phyloP scores from a whole-genome alignment of 2,113 vertebrate genomes.

The Rana temporaria region DNA sequence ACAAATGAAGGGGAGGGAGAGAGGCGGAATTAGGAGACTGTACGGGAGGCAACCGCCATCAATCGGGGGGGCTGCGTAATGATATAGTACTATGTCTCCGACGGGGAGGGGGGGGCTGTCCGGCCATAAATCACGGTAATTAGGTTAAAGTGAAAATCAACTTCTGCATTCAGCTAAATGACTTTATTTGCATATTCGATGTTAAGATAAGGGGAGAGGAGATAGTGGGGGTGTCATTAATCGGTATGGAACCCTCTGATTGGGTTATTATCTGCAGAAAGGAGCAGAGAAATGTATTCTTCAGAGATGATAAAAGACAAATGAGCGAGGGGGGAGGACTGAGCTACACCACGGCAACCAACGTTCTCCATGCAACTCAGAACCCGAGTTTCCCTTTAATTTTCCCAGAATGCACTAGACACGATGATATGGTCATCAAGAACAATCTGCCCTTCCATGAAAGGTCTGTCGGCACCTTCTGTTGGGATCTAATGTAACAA shows the following conservation, averaged over 20 bases:
- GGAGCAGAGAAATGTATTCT: not conserved
- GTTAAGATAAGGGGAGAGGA: conserved; percentile 63
- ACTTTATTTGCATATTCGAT: conserved; percentile 78
- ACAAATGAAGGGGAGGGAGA: conserved; percentile 35
- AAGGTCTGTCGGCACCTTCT: no score
- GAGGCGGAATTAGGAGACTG: conserved; percentile 33
- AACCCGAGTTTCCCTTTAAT: no score
- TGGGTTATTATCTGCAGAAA: not conserved
- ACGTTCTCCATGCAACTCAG: no score
- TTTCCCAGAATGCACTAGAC: no score
- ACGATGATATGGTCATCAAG: no score
- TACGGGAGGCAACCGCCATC: conserved; percentile 36
- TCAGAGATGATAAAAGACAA: not conserved
- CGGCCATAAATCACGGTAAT: conserved; percentile 90
- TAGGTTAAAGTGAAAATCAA: conserved; percentile 82
- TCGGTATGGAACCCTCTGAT: not conserved
- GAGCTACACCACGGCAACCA: not conserved
- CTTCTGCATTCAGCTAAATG: conserved; percentile 84
- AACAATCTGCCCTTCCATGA: no score
- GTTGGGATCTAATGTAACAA: no score
- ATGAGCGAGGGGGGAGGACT: not conserved
- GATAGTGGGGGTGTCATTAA: not conserved
- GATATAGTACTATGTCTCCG: conserved; percentile 67
- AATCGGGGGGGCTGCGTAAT: conserved; percentile 67
- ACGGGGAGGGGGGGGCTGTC: conserved; percentile 65